Evolutionary conservation across 1,140 invertebrate genomes (phyloP).

Genomic region (Myzus persicae): DNA sequence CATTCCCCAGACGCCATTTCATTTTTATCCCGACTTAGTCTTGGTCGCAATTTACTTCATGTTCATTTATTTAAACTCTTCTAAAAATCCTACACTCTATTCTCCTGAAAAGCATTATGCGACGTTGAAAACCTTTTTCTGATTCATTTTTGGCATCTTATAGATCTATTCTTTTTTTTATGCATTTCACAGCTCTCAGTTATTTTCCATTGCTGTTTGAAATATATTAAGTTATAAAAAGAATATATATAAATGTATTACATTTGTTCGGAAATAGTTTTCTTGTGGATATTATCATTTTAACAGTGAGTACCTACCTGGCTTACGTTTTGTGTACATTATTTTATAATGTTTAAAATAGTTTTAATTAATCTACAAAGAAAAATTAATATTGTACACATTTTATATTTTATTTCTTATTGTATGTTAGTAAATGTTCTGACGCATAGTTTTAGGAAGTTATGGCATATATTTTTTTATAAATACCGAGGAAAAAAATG

Average conservation of each 20-base stretch:
- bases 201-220: not conserved
- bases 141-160: not conserved
- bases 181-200: not conserved
- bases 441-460: not conserved
- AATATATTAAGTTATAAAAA: not conserved
- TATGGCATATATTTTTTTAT: not conserved
- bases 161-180: not conserved
- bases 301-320: too few relatives aligned
- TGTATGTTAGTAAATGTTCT: not conserved
- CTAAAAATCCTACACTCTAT: not conserved
- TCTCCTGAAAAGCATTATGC: not conserved
- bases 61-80: not conserved
- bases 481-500: not conserved
- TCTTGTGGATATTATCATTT: not conserved
- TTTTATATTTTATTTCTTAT: not conserved
- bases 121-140: not conserved
- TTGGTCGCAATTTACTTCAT: not conserved
- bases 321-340: not conserved
- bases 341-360: not conserved
- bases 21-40: not conserved
- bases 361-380: not conserved
- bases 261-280: not conserved
- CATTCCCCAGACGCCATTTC: not conserved
- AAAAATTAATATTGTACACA: not conserved
- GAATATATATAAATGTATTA: not conserved